Evolutionary conservation across 2,888 invertebrate species (phyloP).

Genomic region (Athalia cordata): DNA sequence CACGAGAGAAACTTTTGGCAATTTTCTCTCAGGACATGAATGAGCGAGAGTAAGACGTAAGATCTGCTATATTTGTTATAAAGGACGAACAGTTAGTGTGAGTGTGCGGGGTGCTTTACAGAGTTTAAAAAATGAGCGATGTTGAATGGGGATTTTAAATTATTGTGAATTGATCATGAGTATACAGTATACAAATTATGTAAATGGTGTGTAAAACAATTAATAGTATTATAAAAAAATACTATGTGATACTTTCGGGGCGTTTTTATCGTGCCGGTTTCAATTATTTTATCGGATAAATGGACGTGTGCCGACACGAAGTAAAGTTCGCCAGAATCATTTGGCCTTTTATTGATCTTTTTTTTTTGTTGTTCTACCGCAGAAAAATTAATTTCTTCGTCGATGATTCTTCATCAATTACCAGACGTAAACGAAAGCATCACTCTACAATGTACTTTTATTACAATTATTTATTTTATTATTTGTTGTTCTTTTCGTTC

Average conservation of each 20-base stretch:
- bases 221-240: constrained; percentile 37
- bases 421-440: constrained; percentile 29
- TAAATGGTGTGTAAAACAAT: constrained; percentile 17
- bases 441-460: constrained; percentile 14
- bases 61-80: constrained; percentile 69
- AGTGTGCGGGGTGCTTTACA: constrained; percentile 53
- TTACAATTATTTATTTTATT: no score
- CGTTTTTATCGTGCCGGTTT: constrained; percentile 19
- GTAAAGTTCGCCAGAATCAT: background rate
- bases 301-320: background rate
- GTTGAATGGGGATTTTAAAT: constrained; percentile 21
- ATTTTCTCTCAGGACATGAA: constrained; percentile 6
- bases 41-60: constrained; percentile 57
- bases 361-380: background rate
- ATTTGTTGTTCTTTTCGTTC: background rate
- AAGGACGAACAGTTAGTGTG: constrained; percentile 68
- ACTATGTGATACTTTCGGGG: constrained; percentile 40
- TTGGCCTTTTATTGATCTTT: background rate
- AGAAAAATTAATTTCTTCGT: constrained; percentile 12
- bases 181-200: background rate
- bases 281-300: background rate
- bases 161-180: constrained; percentile 17
- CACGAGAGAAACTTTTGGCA: constrained; percentile 15
- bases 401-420: background rate
- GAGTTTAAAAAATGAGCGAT: constrained; percentile 47